Evolutionary conservation across 2,113 vertebrate species (phyloP).

Genomic region (Sisor rabdophorus): DNA sequence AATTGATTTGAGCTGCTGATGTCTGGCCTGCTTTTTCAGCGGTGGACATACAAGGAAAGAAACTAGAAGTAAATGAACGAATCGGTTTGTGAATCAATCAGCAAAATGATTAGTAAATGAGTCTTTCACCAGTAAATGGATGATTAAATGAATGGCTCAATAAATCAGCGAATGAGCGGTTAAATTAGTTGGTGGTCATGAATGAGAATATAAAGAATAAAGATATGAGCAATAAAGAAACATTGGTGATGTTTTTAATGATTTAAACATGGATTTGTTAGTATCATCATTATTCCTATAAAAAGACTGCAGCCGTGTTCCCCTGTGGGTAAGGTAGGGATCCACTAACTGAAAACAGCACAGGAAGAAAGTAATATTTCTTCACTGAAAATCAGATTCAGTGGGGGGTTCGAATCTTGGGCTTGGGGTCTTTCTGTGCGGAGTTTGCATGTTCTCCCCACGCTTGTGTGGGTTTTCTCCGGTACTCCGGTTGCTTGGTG

Average conservation of each 20-base stretch:
- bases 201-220: too few relatives aligned
- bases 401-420: too few relatives aligned
- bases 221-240: too few relatives aligned
- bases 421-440: too few relatives aligned
- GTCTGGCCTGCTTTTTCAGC: neutral
- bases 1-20: constrained; percentile 3
- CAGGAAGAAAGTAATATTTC: neutral
- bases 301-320: neutral
- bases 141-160: neutral
- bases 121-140: too few relatives aligned
- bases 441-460: too few relatives aligned
- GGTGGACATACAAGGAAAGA: neutral
- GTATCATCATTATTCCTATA: neutral
- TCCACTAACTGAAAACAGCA: neutral
- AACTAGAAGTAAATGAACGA: neutral
- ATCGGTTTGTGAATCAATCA: too few relatives aligned
- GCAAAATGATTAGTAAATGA: too few relatives aligned
- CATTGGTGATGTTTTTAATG: neutral
- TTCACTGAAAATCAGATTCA: neutral
- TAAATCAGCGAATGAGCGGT: too few relatives aligned
- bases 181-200: too few relatives aligned
- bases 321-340: neutral
- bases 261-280: neutral
- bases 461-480: too few relatives aligned
- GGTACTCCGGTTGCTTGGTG: too few relatives aligned